Evolutionary conservation across 2,113 vertebrate genomes (phyloP).

Genomic region (Eulemur rufifrons): DNA sequence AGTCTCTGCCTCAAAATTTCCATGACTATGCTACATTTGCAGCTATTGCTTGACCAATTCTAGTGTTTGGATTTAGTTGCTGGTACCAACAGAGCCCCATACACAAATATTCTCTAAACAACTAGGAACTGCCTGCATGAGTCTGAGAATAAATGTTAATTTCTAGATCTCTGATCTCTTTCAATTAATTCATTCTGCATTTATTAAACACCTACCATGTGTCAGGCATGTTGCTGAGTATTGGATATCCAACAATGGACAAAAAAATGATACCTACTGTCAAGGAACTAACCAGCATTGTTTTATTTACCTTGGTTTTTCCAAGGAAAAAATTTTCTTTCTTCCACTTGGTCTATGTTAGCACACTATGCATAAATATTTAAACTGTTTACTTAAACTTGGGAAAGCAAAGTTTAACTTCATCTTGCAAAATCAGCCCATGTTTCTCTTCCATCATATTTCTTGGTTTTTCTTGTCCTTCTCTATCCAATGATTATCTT

Average conservation of each 20-base stretch:
- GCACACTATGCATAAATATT: not conserved
- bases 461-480: not conserved
- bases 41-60: not conserved
- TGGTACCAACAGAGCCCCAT: not conserved
- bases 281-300: not conserved
- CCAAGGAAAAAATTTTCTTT: not conserved
- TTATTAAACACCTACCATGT: not conserved
- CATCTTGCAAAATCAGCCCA: not conserved
- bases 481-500: not conserved
- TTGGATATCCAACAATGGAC: not conserved
- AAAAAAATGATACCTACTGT: not conserved
- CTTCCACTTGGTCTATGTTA: not conserved
- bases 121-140: not conserved
- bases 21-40: not conserved
- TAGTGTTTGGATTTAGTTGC: not conserved
- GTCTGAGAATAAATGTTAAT: not conserved
- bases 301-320: not conserved
- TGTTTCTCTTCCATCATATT: not conserved
- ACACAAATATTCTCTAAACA: not conserved
- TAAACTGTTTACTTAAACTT: constrained; percentile 9
- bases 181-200: not conserved
- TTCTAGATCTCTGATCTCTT: not conserved
- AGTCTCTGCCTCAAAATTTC: not conserved
- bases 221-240: not conserved
- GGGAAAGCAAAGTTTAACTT: not conserved